These are phyloP conservation scores for Tetragonula clypearis DNA, from an alignment of 1,140 invertebrate species.

Conservation along the genomic window DNA sequence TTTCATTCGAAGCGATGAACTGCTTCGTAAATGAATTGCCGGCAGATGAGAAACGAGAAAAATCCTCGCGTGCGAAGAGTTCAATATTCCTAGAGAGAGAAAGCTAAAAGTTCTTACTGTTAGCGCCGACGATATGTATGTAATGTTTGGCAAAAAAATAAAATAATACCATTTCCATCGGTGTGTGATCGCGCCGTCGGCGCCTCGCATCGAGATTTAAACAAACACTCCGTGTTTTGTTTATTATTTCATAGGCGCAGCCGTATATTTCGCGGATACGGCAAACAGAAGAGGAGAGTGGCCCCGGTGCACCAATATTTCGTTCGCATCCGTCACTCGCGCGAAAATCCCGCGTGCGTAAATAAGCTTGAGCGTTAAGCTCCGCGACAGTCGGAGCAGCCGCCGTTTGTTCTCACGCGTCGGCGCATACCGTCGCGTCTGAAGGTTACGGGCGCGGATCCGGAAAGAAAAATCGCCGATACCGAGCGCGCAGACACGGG, in stretches of 20 bases:
- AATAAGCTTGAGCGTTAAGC: slow-evolving; percentile 21
- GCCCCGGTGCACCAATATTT: neutral
- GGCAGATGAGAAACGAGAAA: too few relatives aligned
- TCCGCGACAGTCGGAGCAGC: neutral
- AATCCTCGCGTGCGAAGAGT: too few relatives aligned
- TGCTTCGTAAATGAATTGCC: too few relatives aligned
- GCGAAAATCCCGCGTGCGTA: neutral
- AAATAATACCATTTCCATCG: neutral
- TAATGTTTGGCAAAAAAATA: neutral
- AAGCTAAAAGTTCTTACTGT: too few relatives aligned
- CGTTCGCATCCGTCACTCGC: neutral
- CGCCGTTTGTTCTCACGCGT: slow-evolving; percentile 42
- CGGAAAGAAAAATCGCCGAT: slow-evolving; percentile 24
- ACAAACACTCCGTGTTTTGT: neutral
- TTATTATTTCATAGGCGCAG: neutral
- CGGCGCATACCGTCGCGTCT: slow-evolving; percentile 23
- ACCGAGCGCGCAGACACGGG: neutral
- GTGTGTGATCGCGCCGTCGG: too few relatives aligned
- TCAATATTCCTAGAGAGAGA: too few relatives aligned
- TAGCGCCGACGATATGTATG: too few relatives aligned
- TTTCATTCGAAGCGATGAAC: too few relatives aligned
- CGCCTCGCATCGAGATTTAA: neutral
- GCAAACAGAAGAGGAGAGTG: neutral
- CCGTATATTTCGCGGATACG: neutral
- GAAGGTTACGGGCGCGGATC: neutral